Percentiles rank a stretch among this genome's conserved stretches.
Conservation (phyloP, 2,888 invertebrate genomes). For the Cepaea hortensis region DNA sequence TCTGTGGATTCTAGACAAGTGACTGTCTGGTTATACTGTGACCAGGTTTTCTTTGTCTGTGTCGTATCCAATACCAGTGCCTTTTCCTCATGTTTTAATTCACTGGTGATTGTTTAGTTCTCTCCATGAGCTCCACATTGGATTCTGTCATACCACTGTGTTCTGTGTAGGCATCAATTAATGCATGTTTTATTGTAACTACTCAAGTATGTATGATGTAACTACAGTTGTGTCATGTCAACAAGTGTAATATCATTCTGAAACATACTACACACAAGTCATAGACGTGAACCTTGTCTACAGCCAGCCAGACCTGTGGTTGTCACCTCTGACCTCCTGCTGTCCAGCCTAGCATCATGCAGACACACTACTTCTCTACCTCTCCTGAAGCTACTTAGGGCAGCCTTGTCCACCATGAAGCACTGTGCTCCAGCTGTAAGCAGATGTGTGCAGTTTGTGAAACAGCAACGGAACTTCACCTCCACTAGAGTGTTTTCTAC, state of each 20-base stretch:
- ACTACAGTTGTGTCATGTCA: neutral
- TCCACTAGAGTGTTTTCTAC: constrained; percentile 16
- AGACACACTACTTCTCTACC: neutral
- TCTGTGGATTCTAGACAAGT: too few species aligned
- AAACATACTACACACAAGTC: neutral
- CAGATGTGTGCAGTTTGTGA: constrained; percentile 17
- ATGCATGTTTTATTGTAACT: too few species aligned
- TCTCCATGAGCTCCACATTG: too few species aligned
- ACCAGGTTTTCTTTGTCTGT: too few species aligned
- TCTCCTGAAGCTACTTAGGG: constrained; percentile 15
- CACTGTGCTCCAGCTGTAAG: neutral
- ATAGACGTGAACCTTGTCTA: neutral
- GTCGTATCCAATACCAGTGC: too few species aligned
- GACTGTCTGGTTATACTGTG: too few species aligned
- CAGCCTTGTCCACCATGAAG: constrained; percentile 3
- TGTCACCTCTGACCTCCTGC: constrained; percentile 25
- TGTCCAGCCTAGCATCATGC: constrained; percentile 27
- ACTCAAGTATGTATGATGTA: neutral
- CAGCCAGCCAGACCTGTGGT: constrained; percentile 3
- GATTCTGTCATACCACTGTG: too few species aligned
- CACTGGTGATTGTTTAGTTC: too few species aligned
- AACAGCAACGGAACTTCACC: neutral
- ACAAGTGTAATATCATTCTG: neutral
- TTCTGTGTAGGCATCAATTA: too few species aligned
- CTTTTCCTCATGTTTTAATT: too few species aligned